These are phyloP conservation scores for Calameuta pallipes DNA, from an alignment of 2,888 invertebrate species.

Conservation along the genomic window DNA sequence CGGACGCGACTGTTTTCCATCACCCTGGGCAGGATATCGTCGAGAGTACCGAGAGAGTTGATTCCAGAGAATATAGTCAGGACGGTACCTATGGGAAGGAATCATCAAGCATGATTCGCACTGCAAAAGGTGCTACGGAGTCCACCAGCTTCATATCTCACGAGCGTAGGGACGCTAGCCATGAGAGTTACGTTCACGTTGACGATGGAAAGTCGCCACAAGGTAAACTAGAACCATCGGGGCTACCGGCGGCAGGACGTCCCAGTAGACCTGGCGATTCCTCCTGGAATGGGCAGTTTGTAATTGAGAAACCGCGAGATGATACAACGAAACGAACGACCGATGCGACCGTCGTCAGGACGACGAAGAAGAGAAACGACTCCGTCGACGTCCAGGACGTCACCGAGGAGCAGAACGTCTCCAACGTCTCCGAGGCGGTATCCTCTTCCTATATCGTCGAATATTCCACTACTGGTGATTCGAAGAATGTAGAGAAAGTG, in stretches of 20 bases:
- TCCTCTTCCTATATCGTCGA: constrained; percentile 76
- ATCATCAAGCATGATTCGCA: constrained; percentile 34
- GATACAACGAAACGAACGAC: constrained; percentile 33
- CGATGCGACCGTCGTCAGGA: constrained; percentile 40
- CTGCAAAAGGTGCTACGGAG: constrained; percentile 33
- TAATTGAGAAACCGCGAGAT: constrained; percentile 56
- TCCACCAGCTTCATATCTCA: constrained; percentile 37
- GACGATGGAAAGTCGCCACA: constrained; percentile 22
- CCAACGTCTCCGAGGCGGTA: constrained; percentile 71
- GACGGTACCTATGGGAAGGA: constrained; percentile 36
- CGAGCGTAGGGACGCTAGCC: constrained; percentile 25
- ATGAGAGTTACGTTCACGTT: constrained; percentile 19
- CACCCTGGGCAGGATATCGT: constrained; percentile 18
- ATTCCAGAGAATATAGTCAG: constrained; percentile 34
- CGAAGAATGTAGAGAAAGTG: constrained; percentile 44
- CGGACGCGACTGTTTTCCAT: constrained; percentile 11
- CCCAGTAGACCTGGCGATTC: constrained; percentile 62
- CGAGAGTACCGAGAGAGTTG: constrained; percentile 32
- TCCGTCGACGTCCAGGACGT: constrained; percentile 61
- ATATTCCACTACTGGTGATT: constrained; percentile 25
- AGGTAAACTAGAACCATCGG: neutral
- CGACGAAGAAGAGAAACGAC: constrained; percentile 44
- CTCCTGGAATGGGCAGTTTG: constrained; percentile 68
- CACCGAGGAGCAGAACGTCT: constrained; percentile 67
- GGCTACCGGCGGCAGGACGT: constrained; percentile 6